A percentile compares a stretch with the other conserved stretches of the same genome.
These are phyloP conservation scores for Dynastes grantii DNA, from an alignment of 2,888 invertebrate species.

Conservation along the genomic window DNA sequence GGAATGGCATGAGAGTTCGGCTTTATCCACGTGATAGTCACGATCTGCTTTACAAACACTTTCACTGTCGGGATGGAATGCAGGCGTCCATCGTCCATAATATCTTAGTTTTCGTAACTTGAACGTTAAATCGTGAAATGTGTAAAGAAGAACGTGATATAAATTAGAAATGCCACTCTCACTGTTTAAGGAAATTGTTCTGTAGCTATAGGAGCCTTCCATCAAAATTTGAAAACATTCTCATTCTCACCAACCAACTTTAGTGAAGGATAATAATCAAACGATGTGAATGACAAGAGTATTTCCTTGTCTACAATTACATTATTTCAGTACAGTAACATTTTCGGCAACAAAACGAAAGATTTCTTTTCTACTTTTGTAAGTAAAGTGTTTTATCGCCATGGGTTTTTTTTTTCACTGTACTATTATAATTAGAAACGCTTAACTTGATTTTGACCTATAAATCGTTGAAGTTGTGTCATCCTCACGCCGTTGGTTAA, in stretches of 20 bases:
- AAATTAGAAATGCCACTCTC: conserved; percentile 43
- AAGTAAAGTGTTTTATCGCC: too few species aligned
- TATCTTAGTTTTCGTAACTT: conserved; percentile 36
- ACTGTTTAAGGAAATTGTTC: conserved; percentile 28
- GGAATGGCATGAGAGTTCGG: not conserved
- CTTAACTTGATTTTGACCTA: too few species aligned
- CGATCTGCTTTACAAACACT: conserved; percentile 41
- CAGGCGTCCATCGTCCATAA: conserved; percentile 35
- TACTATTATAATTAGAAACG: too few species aligned
- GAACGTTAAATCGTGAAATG: conserved; percentile 37
- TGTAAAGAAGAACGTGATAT: conserved; percentile 29
- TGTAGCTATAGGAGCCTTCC: too few species aligned
- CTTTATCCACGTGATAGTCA: conserved; percentile 30
- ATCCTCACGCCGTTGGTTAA: too few species aligned
- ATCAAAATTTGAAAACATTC: conserved; percentile 19
- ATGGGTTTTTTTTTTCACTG: too few species aligned
- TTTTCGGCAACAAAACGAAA: too few species aligned
- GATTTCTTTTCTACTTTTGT: too few species aligned
- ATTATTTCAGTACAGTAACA: too few species aligned
- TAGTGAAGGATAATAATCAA: not conserved
- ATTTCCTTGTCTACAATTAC: not conserved
- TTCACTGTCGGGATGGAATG: conserved; percentile 44
- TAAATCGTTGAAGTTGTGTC: too few species aligned
- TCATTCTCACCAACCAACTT: not conserved
- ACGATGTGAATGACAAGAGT: not conserved